Conservation (phyloP, 1,140 invertebrate species). For the Diorhabda carinulata region DNA sequence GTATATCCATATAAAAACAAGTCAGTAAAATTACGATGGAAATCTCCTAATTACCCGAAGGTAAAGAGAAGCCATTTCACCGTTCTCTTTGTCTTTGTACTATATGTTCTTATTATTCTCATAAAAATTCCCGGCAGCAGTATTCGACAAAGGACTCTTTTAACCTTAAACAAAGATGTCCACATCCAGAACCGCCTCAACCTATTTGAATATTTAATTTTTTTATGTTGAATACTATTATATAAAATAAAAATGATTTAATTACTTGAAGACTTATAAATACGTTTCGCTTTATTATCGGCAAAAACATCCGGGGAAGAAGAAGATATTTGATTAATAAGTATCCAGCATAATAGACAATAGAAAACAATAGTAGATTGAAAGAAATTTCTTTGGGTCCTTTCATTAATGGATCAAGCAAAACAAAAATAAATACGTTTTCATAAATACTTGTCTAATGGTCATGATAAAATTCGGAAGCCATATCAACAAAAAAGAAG, state of each 20-base stretch:
- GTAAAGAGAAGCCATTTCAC: conserved; percentile 13
- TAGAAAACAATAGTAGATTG: too few relatives aligned
- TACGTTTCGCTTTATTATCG: too few relatives aligned
- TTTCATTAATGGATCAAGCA: too few relatives aligned
- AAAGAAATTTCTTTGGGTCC: too few relatives aligned
- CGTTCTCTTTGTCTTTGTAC: conserved; percentile 23
- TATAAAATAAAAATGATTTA: too few relatives aligned
- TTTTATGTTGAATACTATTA: too few relatives aligned
- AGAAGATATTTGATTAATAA: background rate
- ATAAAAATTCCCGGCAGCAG: conserved; percentile 17
- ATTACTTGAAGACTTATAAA: too few relatives aligned
- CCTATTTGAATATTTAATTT: background rate
- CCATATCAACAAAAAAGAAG: too few relatives aligned
- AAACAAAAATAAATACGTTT: too few relatives aligned
- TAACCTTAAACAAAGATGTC: conserved; percentile 21
- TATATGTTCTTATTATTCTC: conserved; percentile 26
- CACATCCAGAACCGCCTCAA: conserved; percentile 1
- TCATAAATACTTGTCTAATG: too few relatives aligned
- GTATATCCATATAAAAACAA: background rate
- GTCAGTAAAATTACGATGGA: conserved; percentile 1
- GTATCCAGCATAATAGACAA: too few relatives aligned
- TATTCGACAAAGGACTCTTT: conserved; percentile 23
- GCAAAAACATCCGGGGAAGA: background rate
- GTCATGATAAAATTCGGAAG: too few relatives aligned
- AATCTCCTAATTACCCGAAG: conserved; percentile 16